Percentiles rank a stretch among this genome's conserved stretches.
Conservation (phyloP, 64 coral and sea anemone species). For the Actinia tenebrosa region DNA sequence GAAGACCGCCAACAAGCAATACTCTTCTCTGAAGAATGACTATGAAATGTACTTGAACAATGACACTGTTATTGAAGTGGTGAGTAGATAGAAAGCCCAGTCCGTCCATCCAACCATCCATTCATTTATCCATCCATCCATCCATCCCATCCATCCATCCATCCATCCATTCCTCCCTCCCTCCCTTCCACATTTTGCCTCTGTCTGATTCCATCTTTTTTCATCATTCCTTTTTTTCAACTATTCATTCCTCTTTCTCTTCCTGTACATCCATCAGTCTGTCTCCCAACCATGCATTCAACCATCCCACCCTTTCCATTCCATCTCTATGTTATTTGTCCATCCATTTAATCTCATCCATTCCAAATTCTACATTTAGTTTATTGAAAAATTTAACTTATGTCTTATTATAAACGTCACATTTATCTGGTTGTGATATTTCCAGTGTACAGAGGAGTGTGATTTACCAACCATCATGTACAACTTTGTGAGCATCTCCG, state of each 20-base stretch:
- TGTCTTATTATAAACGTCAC: too few species aligned
- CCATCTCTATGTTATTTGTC: not conserved
- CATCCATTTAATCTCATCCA: not conserved
- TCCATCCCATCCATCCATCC: not conserved
- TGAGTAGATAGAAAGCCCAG: not conserved
- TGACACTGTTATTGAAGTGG: slow-evolving; percentile 82
- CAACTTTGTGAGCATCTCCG: slow-evolving; percentile 64
- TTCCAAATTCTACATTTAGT: not conserved
- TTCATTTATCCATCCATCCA: too few species aligned
- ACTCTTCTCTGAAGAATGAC: slow-evolving; percentile 84
- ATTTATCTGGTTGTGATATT: not conserved
- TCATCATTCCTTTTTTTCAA: too few species aligned
- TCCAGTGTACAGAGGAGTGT: slow-evolving; percentile 66
- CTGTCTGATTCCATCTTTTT: too few species aligned
- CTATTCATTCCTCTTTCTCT: too few species aligned
- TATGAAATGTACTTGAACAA: slow-evolving; percentile 92
- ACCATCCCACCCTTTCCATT: not conserved
- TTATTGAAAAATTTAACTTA: too few species aligned
- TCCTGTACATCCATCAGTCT: too few species aligned
- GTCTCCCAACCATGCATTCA: not conserved
- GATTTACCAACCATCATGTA: slow-evolving; percentile 71
- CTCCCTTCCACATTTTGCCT: too few species aligned
- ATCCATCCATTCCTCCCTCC: too few species aligned
- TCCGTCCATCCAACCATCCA: too few species aligned
- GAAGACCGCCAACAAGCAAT: slow-evolving; percentile 90